Conservation (phyloP, 2,797 vertebrate species). For the Darevskia mixta region DNA sequence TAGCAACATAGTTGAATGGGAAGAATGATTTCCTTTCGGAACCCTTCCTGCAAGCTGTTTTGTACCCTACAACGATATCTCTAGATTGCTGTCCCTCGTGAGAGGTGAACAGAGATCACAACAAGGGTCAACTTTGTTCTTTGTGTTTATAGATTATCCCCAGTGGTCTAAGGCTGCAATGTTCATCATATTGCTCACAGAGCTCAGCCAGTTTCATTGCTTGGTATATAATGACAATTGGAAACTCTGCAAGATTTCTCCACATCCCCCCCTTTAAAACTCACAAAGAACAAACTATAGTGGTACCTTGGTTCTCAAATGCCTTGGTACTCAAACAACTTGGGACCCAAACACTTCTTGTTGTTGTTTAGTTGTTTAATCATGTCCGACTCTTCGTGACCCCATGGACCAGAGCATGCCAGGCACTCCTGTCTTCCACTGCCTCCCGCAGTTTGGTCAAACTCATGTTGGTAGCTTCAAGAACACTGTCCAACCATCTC, state of each 20-base stretch:
- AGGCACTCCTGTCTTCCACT: too few relatives aligned
- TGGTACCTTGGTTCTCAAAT: too few relatives aligned
- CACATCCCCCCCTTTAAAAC: conserved; percentile 39
- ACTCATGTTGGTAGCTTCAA: too few relatives aligned
- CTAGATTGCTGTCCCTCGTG: conserved; percentile 76
- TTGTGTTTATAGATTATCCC: conserved; percentile 79
- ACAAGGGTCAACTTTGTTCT: conserved; percentile 78
- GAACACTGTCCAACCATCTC: too few relatives aligned
- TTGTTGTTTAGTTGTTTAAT: too few relatives aligned
- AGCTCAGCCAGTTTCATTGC: conserved; percentile 60
- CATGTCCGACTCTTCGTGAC: too few relatives aligned
- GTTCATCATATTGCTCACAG: conserved; percentile 63
- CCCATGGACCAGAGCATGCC: too few relatives aligned
- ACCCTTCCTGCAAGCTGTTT: conserved; percentile 79
- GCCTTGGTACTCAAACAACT: too few relatives aligned
- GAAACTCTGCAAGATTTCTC: conserved; percentile 50
- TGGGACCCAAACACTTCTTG: too few relatives aligned
- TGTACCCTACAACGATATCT: conserved; percentile 77
- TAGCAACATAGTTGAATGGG: conserved; percentile 78
- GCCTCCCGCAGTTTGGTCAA: too few relatives aligned
- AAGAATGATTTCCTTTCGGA: conserved; percentile 82
- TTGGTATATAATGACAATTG: conserved; percentile 51
- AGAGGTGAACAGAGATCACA: conserved; percentile 78
- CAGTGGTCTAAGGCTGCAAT: conserved; percentile 68
- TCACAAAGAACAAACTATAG: conserved; percentile 51